These are phyloP conservation scores for Rosalia funebris DNA, from an alignment of 2,888 invertebrate species.

Conservation along the genomic window DNA sequence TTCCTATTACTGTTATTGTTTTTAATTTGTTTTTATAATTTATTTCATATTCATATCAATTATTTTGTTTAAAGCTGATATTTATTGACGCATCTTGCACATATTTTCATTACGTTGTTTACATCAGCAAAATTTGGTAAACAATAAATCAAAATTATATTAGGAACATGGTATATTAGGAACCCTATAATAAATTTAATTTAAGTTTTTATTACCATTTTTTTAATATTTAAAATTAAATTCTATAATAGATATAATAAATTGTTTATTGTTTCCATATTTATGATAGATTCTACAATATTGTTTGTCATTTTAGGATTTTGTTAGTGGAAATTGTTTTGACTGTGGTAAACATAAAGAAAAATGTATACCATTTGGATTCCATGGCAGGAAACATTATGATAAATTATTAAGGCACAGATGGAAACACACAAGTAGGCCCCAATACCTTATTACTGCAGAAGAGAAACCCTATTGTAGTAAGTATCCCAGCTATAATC, in stretches of 20 bases:
- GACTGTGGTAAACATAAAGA: slow-evolving; percentile 74
- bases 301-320: slow-evolving; percentile 67
- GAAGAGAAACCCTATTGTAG: slow-evolving; percentile 79
- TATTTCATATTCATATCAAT: neutral
- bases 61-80: neutral
- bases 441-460: slow-evolving; percentile 80
- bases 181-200: too few species aligned
- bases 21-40: slow-evolving; percentile 1
- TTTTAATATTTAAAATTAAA: too few species aligned
- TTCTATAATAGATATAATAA: too few species aligned
- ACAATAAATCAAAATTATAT: too few species aligned
- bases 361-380: slow-evolving; percentile 77
- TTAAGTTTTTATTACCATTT: too few species aligned
- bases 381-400: slow-evolving; percentile 69
- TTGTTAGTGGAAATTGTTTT: slow-evolving; percentile 76
- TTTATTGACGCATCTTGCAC: neutral
- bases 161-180: too few species aligned
- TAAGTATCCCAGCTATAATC: slow-evolving; percentile 69
- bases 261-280: too few species aligned
- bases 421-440: slow-evolving; percentile 57
- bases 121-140: too few species aligned
- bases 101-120: too few species aligned
- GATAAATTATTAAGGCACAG: slow-evolving; percentile 48
- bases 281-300: too few species aligned
- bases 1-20: neutral